Base-by-base conservation (phyloP, 2,888 invertebrate genomes). In the Perithous albicinctus region DNA sequence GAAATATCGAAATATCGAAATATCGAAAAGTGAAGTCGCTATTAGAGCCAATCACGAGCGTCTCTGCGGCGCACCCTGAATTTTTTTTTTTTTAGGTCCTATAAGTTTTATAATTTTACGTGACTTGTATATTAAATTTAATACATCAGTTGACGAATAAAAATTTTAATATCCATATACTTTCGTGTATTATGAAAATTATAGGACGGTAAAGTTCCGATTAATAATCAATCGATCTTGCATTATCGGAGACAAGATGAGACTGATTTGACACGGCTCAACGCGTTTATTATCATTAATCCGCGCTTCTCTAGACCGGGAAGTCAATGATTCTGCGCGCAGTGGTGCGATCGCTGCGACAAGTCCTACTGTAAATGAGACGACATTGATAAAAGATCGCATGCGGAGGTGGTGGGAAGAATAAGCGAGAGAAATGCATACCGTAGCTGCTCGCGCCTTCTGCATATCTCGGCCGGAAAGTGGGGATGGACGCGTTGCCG, bases 361-460 rank as follows among this genome's bases (percentile, higher is more conserved):
- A 15, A 48, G 48, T 8, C 4, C 56, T 20, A 35, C 51, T 23
- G 4, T 23, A 23, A 51, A 23, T 32, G 51, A 51, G 35, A 67
- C 41, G 12, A 23, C 35, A 38, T 8, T 29, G 80, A 38, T 23
- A 61, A 66, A 61, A 78, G 23, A 73, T 23, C 15, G 35, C 15
- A 59, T 26, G 38, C 46, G 64, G 20, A 23, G 56, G 70, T n/a
- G 59, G n/a, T n/a, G n/a, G n/a, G 46, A 51, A 20, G 61, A 54
- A 8, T 10, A 32, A 51, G 35, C 32, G 67, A 67, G 67, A 67
- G 69, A 54, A 38, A 69, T 59, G 43, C 46, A n/a, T n/a, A 69
- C 56, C 43, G 7, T 69, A 74, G 75, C 35, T 20, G 75, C 35
- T 20, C 73, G 48, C 66, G 74, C 66, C 67, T 15, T 41, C 70